Evolutionary conservation across 2,888 invertebrate genomes (phyloP).

Genomic region (Brassicogethes aeneus): DNA sequence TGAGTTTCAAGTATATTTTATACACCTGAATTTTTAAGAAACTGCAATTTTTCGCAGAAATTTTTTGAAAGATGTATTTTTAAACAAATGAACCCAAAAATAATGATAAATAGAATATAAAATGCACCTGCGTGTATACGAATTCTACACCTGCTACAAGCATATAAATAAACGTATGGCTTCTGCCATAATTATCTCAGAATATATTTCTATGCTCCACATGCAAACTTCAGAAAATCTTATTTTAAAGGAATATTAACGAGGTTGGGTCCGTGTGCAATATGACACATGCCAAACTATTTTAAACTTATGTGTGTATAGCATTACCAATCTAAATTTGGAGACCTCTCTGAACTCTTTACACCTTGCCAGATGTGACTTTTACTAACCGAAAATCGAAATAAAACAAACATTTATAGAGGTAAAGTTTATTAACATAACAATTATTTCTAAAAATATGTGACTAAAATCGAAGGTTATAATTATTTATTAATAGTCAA

Average conservation of each 20-base stretch:
- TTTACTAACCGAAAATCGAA: conserved; percentile 2
- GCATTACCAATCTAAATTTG: conserved; percentile 52
- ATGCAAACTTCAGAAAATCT: conserved; percentile 19
- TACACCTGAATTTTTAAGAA: conserved; percentile 2
- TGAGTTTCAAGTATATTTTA: conserved; percentile 29
- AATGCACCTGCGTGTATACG: background rate
- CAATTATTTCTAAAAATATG: no score
- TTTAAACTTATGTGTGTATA: conserved; percentile 48
- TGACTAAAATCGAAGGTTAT: no score
- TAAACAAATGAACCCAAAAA: background rate
- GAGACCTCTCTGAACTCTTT: conserved; percentile 26
- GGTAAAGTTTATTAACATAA: no score
- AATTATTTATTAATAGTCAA: background rate
- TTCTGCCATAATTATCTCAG: background rate
- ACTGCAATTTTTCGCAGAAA: background rate
- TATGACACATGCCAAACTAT: conserved; percentile 45
- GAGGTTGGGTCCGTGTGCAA: conserved; percentile 45
- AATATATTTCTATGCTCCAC: conserved; percentile 15
- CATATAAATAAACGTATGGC: conserved; percentile 5
- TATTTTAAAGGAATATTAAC: conserved; percentile 10
- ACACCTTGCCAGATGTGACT: conserved; percentile 27
- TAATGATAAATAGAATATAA: conserved; percentile 3
- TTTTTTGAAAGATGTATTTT: conserved; percentile 1
- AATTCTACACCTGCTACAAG: background rate
- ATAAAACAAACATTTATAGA: background rate